phyloP scores from a whole-genome alignment of 1,140 invertebrate species.

The Mizuhopecten yessoensis region DNA sequence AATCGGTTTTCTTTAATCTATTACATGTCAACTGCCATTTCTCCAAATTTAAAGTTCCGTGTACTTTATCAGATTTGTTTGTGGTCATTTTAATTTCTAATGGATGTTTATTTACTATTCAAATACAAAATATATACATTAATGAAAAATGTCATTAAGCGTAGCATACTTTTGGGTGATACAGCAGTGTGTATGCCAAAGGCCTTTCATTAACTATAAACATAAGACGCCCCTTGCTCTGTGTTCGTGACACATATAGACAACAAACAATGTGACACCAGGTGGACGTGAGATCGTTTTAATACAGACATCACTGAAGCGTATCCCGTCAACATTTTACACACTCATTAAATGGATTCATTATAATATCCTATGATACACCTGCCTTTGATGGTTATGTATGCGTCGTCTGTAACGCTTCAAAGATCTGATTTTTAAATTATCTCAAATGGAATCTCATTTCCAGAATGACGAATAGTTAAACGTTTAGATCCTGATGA shows the following conservation, averaged over 20 bases:
- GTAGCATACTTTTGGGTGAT: too few relatives aligned
- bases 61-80: too few relatives aligned
- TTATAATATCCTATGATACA: background rate
- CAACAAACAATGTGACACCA: background rate
- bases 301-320: background rate
- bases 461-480: background rate
- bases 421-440: background rate
- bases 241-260: background rate
- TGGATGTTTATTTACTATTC: too few relatives aligned
- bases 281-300: background rate
- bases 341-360: background rate
- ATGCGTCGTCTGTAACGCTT: background rate
- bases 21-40: too few relatives aligned
- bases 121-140: too few relatives aligned
- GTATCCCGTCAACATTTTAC: too few relatives aligned
- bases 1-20: too few relatives aligned
- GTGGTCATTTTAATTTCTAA: too few relatives aligned
- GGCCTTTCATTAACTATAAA: conserved; percentile 1
- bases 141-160: too few relatives aligned
- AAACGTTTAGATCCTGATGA: background rate
- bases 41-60: too few relatives aligned
- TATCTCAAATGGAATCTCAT: background rate
- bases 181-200: too few relatives aligned
- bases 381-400: background rate
- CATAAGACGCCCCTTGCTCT: background rate